Evolutionary conservation across 2,888 invertebrate species (phyloP).

Genomic region (Parnassius apollo): DNA sequence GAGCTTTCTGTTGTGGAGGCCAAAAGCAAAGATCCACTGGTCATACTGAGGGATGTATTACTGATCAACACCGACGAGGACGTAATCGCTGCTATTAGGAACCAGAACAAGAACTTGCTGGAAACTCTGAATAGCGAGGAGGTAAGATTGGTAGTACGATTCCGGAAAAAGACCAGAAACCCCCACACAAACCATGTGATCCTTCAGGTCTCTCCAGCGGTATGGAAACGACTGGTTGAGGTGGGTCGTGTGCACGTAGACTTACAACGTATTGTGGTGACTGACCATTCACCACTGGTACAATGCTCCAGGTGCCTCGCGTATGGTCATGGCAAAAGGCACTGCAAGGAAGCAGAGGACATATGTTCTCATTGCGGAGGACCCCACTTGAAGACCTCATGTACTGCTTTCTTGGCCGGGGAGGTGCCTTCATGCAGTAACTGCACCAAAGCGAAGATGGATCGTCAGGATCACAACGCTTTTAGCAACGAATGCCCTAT

Average conservation of each 20-base stretch:
- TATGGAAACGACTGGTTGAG: background rate
- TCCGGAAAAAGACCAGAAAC: background rate
- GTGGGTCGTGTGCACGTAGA: background rate
- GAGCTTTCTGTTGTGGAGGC: no score
- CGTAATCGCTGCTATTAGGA: background rate
- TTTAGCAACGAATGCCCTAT: background rate
- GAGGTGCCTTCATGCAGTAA: background rate
- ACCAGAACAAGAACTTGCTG: background rate
- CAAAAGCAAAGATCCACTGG: no score
- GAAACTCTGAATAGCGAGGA: background rate
- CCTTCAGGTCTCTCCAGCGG: background rate
- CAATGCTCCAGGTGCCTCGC: background rate
- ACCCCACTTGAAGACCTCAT: background rate
- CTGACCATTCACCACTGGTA: background rate
- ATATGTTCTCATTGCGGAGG: conserved; percentile 3
- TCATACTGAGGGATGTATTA: no score
- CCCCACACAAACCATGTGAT: background rate
- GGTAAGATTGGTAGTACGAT: background rate
- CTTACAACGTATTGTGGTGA: background rate
- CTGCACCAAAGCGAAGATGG: background rate
- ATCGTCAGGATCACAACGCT: background rate
- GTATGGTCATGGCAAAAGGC: background rate
- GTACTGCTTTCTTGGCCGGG: background rate
- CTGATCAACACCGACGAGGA: no score
- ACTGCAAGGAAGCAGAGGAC: background rate